Base-by-base conservation (phyloP, 2,113 vertebrate genomes). In the Mugil cephalus region DNA sequence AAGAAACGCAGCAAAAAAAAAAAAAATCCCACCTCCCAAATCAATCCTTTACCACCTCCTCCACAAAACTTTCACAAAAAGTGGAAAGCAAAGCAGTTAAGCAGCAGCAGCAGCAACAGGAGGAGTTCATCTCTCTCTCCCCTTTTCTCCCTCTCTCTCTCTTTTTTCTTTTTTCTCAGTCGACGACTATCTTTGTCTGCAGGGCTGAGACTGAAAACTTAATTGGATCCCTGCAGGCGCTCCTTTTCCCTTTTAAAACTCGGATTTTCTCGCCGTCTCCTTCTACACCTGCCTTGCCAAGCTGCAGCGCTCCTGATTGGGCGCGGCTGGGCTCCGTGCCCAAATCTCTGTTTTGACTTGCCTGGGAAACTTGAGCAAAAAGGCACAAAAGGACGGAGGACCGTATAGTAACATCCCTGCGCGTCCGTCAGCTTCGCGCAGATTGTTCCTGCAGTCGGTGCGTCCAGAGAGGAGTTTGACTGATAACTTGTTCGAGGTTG, bases 251-350 rank as follows among this genome's bases (percentile, higher is more conserved):
- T 40, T 45, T n/a, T 38, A 10, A 69, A 64, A 56, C 75, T 17
- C 59, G 48, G 58, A 56, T 61, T 65, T 77, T 36, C 61, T 53
- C 83, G 76, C 71, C 18, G 59, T 71, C 50, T 78, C 9, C n/a
- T n/a, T n/a, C 77, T 80, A 79, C 89, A 89, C 89, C 87, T 90
- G 87, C 82, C 80, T 30, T 92, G 88, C 79, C 87, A 88, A 90
- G 48, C 62, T 74, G 18, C 66, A 45, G 63, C 47, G 7, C 64
- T 6, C 52, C 72, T 8, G 58, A 81, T 30, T 85, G 91, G 93
- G 93, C 88, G 94, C 90, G 94, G 94, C 80, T 82, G 77, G 67
- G 88, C 86, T 75, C 84, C 1, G 66, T 77, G 87, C 88, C 92
- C 82, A 81, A 70, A 83, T 70, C 86, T 84, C 56, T 93, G 92